Percentiles rank a stretch among this genome's conserved stretches.
These are phyloP conservation scores for Melanostoma mellinum DNA, from an alignment of 2,888 invertebrate genomes.

Conservation along the genomic window DNA sequence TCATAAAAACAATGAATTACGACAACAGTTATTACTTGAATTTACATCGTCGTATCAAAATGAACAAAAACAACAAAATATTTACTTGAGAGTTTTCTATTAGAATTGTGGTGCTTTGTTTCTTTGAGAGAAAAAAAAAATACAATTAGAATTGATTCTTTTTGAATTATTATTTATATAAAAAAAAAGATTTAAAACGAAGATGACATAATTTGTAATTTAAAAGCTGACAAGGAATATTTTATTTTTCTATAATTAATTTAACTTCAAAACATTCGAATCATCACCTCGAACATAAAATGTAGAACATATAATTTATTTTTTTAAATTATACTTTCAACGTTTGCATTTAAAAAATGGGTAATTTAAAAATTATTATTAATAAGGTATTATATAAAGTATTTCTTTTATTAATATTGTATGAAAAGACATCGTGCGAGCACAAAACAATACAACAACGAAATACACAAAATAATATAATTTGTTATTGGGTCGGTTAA, in stretches of 20 bases:
- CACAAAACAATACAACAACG: slow-evolving; percentile 17
- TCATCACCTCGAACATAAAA: slow-evolving; percentile 4
- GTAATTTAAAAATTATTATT: slow-evolving; percentile 21
- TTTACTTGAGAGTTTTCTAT: neutral
- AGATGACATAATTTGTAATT: slow-evolving; percentile 25
- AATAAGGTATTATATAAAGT: slow-evolving; percentile 1
- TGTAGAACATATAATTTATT: neutral
- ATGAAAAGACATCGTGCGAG: slow-evolving; percentile 7
- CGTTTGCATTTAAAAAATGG: slow-evolving; percentile 7
- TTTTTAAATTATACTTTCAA: neutral
- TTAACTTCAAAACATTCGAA: slow-evolving; percentile 12
- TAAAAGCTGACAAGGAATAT: slow-evolving; percentile 48
- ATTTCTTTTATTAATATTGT: slow-evolving; percentile 2
- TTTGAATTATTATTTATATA: neutral
- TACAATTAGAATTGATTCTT: neutral
- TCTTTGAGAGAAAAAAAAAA: neutral
- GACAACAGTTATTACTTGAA: no score
- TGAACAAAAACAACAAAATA: neutral
- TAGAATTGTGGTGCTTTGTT: slow-evolving; percentile 7
- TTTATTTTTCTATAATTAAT: slow-evolving; percentile 3
- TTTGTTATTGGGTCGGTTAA: slow-evolving; percentile 63
- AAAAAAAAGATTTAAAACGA: slow-evolving; percentile 4
- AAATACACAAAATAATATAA: slow-evolving; percentile 5
- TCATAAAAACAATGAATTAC: neutral
- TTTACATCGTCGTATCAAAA: neutral